Percentiles rank a stretch among this genome's conserved stretches.
These are phyloP conservation scores for Rosalia funebris DNA, from an alignment of 2,888 invertebrate species.

Conservation along the genomic window DNA sequence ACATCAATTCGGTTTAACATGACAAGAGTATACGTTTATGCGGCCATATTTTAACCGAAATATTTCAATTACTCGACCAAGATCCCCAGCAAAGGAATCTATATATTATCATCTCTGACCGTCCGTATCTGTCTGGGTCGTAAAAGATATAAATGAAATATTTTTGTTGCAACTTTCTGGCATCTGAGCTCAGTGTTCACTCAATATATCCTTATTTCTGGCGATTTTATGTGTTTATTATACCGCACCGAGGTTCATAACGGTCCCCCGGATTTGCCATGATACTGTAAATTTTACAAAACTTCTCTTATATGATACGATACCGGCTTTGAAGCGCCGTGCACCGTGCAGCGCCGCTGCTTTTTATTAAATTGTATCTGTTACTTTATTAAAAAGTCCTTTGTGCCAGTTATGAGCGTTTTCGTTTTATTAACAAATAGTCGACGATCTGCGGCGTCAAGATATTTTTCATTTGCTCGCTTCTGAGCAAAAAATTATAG, in stretches of 20 bases:
- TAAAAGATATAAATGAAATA: constrained; percentile 65
- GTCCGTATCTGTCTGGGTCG: constrained; percentile 56
- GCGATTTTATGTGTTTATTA: constrained; percentile 66
- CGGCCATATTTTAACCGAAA: constrained; percentile 59
- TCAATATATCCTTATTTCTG: constrained; percentile 66
- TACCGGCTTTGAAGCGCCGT: constrained; percentile 1
- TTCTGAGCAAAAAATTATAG: no score
- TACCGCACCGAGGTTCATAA: constrained; percentile 64
- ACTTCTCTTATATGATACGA: constrained; percentile 54
- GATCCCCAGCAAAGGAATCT: constrained; percentile 52
- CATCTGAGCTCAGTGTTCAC: constrained; percentile 59
- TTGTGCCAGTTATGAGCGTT: constrained; percentile 24
- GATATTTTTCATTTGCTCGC: not conserved
- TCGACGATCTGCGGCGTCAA: not conserved
- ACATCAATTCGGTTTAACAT: constrained; percentile 63
- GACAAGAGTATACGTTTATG: constrained; percentile 57
- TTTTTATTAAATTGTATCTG: constrained; percentile 52
- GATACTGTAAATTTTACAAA: constrained; percentile 60
- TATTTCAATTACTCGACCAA: constrained; percentile 63
- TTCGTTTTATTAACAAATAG: constrained; percentile 28
- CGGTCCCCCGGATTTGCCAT: constrained; percentile 59
- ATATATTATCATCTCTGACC: constrained; percentile 59
- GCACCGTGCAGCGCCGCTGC: not conserved
- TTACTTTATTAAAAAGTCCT: constrained; percentile 38
- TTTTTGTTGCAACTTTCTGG: constrained; percentile 61